Percentiles rank a stretch among this genome's conserved stretches.
Evolutionary conservation across 2,113 vertebrate species (phyloP).

Genomic region (Aphyosemion australe): DNA sequence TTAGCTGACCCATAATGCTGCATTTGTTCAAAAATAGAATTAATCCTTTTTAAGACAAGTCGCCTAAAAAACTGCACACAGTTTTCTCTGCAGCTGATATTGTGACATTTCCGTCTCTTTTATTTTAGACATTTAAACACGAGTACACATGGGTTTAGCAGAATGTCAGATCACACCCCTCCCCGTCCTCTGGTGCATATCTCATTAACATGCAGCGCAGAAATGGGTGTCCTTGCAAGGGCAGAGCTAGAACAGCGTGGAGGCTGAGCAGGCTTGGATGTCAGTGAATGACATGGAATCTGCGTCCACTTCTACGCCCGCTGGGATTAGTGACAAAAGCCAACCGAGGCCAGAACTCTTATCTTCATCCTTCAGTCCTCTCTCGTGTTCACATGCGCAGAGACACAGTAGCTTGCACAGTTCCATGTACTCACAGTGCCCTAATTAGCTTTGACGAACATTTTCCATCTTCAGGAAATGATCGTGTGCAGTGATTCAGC

Average conservation of each 20-base stretch:
- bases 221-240: conserved; percentile 63
- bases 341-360: conserved; percentile 58
- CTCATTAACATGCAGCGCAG: conserved; percentile 65
- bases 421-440: conserved; percentile 7
- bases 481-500: conserved; percentile 12
- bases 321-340: conserved; percentile 66
- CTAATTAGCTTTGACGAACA: conserved; percentile 45
- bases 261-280: conserved; percentile 53
- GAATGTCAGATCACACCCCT: conserved; percentile 27
- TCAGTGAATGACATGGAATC: conserved; percentile 63
- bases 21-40: conserved; percentile 2
- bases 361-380: conserved; percentile 70
- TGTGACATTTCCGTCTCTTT: conserved; percentile 20
- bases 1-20: neutral
- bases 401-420: neutral
- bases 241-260: conserved; percentile 42
- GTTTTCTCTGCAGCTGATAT: conserved; percentile 11
- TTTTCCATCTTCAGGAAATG: conserved; percentile 28
- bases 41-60: neutral
- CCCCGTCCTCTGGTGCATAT: conserved; percentile 10
- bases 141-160: conserved; percentile 21
- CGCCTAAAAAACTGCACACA: neutral
- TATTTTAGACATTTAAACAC: conserved; percentile 21
- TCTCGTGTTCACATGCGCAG: neutral
- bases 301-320: conserved; percentile 43